These are phyloP conservation scores for Selenia dentaria DNA, from an alignment of 2,888 invertebrate species.

Conservation along the genomic window DNA sequence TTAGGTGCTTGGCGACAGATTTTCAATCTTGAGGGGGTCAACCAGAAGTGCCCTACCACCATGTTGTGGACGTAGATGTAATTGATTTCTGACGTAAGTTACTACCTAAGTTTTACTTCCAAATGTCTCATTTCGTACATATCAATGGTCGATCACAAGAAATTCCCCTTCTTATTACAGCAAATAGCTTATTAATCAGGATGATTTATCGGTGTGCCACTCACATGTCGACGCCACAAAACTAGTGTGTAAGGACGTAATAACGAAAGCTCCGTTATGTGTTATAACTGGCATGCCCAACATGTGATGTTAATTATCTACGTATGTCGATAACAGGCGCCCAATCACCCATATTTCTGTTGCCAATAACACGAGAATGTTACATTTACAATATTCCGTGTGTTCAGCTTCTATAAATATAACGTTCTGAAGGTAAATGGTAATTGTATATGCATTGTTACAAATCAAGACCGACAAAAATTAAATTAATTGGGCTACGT, in stretches of 20 bases:
- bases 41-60: no score
- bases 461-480: no score
- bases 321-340: slow-evolving; percentile 30
- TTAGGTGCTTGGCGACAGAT: no score
- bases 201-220: slow-evolving; percentile 18
- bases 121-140: no score
- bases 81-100: no score
- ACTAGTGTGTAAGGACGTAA: neutral
- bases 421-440: no score
- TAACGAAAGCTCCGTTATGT: neutral
- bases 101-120: no score
- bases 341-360: slow-evolving; percentile 17
- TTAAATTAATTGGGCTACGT: no score
- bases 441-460: no score
- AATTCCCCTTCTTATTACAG: slow-evolving; percentile 10
- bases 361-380: neutral
- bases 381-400: neutral
- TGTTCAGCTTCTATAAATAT: neutral
- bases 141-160: slow-evolving; percentile 2
- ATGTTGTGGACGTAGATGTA: no score
- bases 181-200: slow-evolving; percentile 16
- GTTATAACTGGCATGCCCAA: slow-evolving; percentile 8
- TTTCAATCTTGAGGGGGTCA: no score
- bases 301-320: slow-evolving; percentile 32
- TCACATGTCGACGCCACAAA: slow-evolving; percentile 8